These are phyloP conservation scores for Petromus typicus DNA, from an alignment of 2,113 vertebrate species.

Conservation along the genomic window DNA sequence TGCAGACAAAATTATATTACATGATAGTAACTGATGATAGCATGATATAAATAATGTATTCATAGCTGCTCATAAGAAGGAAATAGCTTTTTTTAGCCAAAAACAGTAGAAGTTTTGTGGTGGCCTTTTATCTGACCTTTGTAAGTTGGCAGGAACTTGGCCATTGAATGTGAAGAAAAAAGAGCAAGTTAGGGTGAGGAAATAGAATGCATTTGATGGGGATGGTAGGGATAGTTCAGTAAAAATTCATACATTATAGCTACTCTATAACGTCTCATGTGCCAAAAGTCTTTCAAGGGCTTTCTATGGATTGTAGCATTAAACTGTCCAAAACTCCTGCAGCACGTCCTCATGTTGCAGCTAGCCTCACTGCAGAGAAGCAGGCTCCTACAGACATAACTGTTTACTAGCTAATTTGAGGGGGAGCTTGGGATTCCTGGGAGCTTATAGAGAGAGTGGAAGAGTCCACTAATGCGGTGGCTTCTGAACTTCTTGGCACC, in stretches of 20 bases:
- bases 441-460: neutral
- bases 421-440: neutral
- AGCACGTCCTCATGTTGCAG: neutral
- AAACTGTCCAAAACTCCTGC: neutral
- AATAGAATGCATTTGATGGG: neutral
- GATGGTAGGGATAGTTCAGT: neutral
- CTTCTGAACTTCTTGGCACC: neutral
- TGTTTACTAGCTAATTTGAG: neutral
- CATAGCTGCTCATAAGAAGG: neutral
- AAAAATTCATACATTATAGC: neutral
- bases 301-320: neutral
- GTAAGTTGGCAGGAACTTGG: conserved; percentile 22
- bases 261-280: neutral
- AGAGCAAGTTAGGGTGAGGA: neutral
- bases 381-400: neutral
- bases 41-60: neutral
- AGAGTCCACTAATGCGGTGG: neutral
- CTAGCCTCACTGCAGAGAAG: neutral
- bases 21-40: neutral
- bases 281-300: neutral
- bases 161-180: neutral
- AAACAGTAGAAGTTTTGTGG: neutral
- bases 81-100: neutral
- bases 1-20: neutral
- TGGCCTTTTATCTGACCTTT: conserved; percentile 20